Conservation (phyloP, 1,140 invertebrate genomes). For the Leptinotarsa lineolata region DNA sequence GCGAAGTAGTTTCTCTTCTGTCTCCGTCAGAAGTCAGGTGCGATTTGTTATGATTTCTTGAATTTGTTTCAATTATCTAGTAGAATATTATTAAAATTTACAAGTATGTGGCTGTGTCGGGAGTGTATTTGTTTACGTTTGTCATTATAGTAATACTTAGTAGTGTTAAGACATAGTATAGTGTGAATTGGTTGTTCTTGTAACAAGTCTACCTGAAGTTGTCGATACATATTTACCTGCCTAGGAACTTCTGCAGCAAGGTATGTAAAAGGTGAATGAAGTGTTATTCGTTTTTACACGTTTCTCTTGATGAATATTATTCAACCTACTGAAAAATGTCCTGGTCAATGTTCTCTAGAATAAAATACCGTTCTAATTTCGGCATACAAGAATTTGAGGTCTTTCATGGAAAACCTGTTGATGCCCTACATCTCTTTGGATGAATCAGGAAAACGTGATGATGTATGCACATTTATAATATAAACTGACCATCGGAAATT, state of each 20-base stretch:
- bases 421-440: neutral
- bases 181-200: neutral
- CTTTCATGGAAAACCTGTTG: neutral
- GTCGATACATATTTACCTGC: neutral
- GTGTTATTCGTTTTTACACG: too few species aligned
- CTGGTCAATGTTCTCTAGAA: too few species aligned
- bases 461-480: neutral
- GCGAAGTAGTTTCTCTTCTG: conserved; percentile 17
- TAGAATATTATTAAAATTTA: neutral
- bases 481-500: neutral
- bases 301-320: too few species aligned
- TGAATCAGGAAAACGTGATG: neutral
- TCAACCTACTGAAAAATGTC: too few species aligned
- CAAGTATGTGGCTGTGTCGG: conserved; percentile 6
- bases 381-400: too few species aligned
- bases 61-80: neutral
- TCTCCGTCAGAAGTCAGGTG: conserved; percentile 19
- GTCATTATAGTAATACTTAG: neutral
- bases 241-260: neutral
- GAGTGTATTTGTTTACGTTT: conserved; percentile 1
- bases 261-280: neutral
- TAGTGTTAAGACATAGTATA: neutral
- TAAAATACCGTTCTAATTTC: too few species aligned
- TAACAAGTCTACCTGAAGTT: neutral
- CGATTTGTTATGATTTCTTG: conserved; percentile 22